Percentiles rank a stretch among this genome's conserved stretches.
Evolutionary conservation across 2,797 vertebrate genomes (phyloP).

Genomic region (Paratrypauchen microcephalus): DNA sequence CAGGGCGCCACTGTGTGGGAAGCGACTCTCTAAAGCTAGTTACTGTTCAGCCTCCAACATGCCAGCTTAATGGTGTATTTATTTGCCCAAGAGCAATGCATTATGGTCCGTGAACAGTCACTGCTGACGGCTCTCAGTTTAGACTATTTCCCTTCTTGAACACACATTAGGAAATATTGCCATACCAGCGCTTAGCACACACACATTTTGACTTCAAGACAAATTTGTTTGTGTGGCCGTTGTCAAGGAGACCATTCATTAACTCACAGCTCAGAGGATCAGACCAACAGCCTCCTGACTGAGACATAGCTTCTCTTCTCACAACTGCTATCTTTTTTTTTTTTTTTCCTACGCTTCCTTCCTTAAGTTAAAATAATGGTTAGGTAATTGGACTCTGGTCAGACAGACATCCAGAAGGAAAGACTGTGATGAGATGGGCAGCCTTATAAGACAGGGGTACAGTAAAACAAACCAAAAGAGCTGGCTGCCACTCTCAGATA

Average conservation of each 20-base stretch:
- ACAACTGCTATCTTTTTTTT: constrained; percentile 47
- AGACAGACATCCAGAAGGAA: constrained; percentile 5
- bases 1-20: constrained; percentile 60
- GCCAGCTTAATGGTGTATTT: constrained; percentile 74
- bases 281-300: constrained; percentile 37
- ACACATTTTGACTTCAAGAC: constrained; percentile 6
- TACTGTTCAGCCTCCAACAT: constrained; percentile 72
- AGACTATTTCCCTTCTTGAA: constrained; percentile 49
- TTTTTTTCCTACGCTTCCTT: constrained; percentile 20
- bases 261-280: constrained; percentile 42
- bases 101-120: constrained; percentile 61
- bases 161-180: constrained; percentile 31
- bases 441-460: constrained; percentile 17
- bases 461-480: constrained; percentile 26
- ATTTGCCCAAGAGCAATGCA: constrained; percentile 73
- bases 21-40: constrained; percentile 67
- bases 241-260: constrained; percentile 67
- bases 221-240: constrained; percentile 47
- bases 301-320: constrained; percentile 31
- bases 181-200: constrained; percentile 38
- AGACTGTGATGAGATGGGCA: constrained; percentile 18
- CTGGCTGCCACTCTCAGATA: constrained; percentile 69
- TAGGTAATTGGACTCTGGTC: constrained; percentile 3
- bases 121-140: constrained; percentile 57
- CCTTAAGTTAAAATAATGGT: constrained; percentile 14